A percentile compares a stretch with the other conserved stretches of the same genome.
Conservation (phyloP, 2,888 invertebrate genomes). For the Pollenia griseotomentosa region DNA sequence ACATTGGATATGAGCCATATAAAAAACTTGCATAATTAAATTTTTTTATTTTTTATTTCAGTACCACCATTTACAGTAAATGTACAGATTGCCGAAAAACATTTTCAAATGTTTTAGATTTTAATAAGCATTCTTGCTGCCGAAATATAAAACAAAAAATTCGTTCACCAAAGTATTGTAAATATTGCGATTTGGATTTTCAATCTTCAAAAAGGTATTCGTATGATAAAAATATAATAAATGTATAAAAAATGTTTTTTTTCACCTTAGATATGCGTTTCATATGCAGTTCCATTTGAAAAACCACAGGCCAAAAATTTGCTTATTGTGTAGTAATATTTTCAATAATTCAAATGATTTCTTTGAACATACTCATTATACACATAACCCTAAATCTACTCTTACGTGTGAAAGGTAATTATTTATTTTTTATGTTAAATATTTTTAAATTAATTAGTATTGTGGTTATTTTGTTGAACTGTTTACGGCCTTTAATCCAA, state of each 20-base stretch:
- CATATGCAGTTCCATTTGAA: constrained; percentile 83
- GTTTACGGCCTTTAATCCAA: too few relatives aligned
- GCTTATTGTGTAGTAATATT: constrained; percentile 80
- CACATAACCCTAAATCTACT: constrained; percentile 78
- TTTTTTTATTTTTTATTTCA: constrained; percentile 26
- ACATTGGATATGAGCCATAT: too few relatives aligned
- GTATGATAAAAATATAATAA: too few relatives aligned
- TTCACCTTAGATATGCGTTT: constrained; percentile 79
- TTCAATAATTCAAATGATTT: constrained; percentile 80
- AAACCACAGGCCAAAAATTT: constrained; percentile 80
- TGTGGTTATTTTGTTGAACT: too few relatives aligned
- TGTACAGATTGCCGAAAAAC: constrained; percentile 80
- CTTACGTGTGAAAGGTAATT: constrained; percentile 77
- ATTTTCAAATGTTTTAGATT: constrained; percentile 80
- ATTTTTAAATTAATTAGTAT: not conserved
- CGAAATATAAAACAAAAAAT: constrained; percentile 77
- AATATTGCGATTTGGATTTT: constrained; percentile 79
- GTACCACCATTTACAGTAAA: constrained; percentile 68
- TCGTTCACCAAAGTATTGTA: constrained; percentile 78
- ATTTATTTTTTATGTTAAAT: not conserved
- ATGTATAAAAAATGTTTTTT: too few relatives aligned
- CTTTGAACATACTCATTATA: constrained; percentile 81
- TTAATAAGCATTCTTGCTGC: constrained; percentile 82
- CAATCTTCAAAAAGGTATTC: constrained; percentile 81
- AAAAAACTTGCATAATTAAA: too few relatives aligned